Conservation (phyloP, 1,140 invertebrate species). For the Thaumetopoea pityocampa region DNA sequence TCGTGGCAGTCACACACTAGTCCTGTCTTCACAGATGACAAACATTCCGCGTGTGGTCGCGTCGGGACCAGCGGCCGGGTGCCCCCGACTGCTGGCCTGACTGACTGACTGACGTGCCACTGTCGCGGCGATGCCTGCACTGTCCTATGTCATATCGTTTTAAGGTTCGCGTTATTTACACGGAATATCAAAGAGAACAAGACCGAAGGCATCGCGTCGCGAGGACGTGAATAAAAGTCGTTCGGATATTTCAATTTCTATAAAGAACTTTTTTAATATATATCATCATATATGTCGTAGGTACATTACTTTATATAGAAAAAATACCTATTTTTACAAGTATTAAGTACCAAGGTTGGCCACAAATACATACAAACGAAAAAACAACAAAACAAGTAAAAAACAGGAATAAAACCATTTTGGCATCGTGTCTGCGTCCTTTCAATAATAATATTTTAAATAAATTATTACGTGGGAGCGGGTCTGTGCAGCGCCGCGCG, state of each 20-base stretch:
- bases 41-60: no score
- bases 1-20: no score
- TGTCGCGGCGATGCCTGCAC: no score
- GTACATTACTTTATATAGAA: conserved; percentile 73
- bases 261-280: conserved; percentile 69
- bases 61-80: no score
- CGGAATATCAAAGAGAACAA: no score
- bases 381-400: conserved; percentile 73
- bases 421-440: conserved; percentile 68
- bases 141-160: no score
- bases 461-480: conserved; percentile 55
- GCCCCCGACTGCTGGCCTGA: no score
- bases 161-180: no score
- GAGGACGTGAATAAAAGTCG: conserved; percentile 56
- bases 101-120: no score
- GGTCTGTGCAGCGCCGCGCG: conserved; percentile 28
- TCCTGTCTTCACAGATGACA: no score
- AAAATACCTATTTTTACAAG: conserved; percentile 71
- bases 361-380: conserved; percentile 73
- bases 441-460: conserved; percentile 58
- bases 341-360: conserved; percentile 72
- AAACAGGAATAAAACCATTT: conserved; percentile 75
- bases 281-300: conserved; percentile 66
- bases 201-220: no score
- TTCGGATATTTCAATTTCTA: conserved; percentile 59